Conservation (phyloP, 2,797 vertebrate genomes). For the Phoxinus dragarum region DNA sequence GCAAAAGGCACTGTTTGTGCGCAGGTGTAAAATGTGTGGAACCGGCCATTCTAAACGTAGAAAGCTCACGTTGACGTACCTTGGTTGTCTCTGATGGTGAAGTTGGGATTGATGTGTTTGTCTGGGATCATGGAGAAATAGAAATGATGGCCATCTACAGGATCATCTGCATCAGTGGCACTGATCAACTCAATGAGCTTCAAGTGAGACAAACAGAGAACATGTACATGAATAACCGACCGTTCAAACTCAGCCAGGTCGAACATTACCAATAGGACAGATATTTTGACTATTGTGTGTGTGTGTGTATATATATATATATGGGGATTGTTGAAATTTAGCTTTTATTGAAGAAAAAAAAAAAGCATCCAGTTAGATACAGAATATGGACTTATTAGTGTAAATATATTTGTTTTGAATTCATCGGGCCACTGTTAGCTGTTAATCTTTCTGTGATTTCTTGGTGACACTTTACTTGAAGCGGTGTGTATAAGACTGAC, state of each 20-base stretch:
- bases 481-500: too few relatives aligned
- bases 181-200: slow-evolving; percentile 89
- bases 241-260: not conserved
- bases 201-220: slow-evolving; percentile 25
- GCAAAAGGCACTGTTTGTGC: not conserved
- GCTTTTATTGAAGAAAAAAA: not conserved
- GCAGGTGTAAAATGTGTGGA: not conserved
- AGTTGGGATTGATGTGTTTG: slow-evolving; percentile 82
- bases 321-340: not conserved
- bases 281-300: not conserved
- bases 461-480: too few relatives aligned
- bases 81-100: slow-evolving; percentile 90
- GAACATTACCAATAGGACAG: not conserved
- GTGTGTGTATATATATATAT: not conserved
- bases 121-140: slow-evolving; percentile 85
- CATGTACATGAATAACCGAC: not conserved
- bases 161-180: slow-evolving; percentile 87
- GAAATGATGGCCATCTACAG: slow-evolving; percentile 83
- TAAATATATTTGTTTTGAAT: not conserved
- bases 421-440: not conserved
- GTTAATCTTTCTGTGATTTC: not conserved
- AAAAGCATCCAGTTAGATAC: not conserved
- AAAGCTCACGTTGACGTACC: slow-evolving; percentile 71
- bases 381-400: not conserved
- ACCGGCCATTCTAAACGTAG: not conserved